phyloP scores from a whole-genome alignment of 2,888 invertebrate genomes.

The Cheilosia impressa region DNA sequence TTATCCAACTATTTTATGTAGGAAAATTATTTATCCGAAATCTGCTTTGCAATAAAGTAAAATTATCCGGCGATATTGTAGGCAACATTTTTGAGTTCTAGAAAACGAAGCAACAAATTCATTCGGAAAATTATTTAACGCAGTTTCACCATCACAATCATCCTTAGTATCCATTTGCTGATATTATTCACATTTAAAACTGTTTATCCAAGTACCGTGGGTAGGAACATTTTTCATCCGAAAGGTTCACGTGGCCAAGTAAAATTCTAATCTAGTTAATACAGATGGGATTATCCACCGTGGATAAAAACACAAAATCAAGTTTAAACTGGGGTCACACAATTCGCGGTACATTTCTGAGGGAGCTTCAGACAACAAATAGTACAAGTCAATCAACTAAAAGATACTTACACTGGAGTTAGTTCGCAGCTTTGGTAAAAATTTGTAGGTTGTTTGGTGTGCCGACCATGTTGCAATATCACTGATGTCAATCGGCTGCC shows the following conservation, averaged over 20 bases:
- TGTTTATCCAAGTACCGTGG: background rate
- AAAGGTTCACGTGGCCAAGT: background rate
- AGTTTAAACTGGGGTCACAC: background rate
- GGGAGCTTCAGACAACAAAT: background rate
- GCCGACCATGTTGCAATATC: constrained; percentile 77
- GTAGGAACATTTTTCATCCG: background rate
- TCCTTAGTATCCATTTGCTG: too few relatives aligned
- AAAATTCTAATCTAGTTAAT: background rate
- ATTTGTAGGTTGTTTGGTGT: constrained; percentile 78
- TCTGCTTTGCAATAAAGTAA: too few relatives aligned
- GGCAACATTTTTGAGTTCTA: too few relatives aligned
- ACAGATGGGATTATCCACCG: too few relatives aligned
- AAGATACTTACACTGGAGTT: constrained; percentile 78
- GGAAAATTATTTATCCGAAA: too few relatives aligned
- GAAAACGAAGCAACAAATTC: too few relatives aligned
- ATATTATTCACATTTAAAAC: background rate
- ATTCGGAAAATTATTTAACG: too few relatives aligned
- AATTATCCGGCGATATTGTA: too few relatives aligned
- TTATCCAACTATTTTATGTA: too few relatives aligned
- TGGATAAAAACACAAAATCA: background rate
- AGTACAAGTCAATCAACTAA: background rate
- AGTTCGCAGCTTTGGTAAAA: constrained; percentile 79
- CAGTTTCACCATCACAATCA: too few relatives aligned
- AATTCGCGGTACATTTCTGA: background rate
- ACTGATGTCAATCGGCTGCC: constrained; percentile 74